Conservation (phyloP, 2,113 vertebrate species). For the Salvelinus alpinus region DNA sequence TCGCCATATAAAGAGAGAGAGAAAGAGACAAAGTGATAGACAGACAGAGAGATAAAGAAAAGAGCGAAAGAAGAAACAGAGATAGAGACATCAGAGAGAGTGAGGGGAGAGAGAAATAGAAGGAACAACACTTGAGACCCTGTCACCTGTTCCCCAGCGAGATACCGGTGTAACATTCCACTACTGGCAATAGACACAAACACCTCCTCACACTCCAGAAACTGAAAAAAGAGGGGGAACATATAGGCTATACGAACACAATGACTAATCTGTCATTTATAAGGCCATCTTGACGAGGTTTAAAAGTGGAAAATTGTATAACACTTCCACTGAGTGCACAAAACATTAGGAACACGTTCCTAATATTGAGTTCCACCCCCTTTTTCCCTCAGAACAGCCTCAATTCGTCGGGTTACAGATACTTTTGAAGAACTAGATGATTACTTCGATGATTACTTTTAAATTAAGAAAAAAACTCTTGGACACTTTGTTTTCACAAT, state of each 20-base stretch:
- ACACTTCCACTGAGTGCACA: slow-evolving; percentile 1
- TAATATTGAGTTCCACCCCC: too few relatives aligned
- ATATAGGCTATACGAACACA: slow-evolving; percentile 25
- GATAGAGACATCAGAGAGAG: not conserved
- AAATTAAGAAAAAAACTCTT: too few relatives aligned
- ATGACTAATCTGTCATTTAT: slow-evolving; percentile 41
- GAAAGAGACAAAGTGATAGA: too few relatives aligned
- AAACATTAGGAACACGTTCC: too few relatives aligned
- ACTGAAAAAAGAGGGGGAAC: slow-evolving; percentile 15
- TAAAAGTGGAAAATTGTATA: slow-evolving; percentile 44
- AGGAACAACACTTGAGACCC: slow-evolving; percentile 29
- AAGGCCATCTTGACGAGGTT: slow-evolving; percentile 30
- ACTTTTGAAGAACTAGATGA: too few relatives aligned
- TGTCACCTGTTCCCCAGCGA: slow-evolving; percentile 44
- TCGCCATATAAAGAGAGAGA: too few relatives aligned
- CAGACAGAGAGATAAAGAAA: too few relatives aligned
- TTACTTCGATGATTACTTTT: too few relatives aligned
- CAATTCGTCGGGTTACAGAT: too few relatives aligned
- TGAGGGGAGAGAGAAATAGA: not conserved
- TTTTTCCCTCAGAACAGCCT: too few relatives aligned
- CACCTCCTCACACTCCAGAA: slow-evolving; percentile 12
- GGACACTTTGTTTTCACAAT: too few relatives aligned
- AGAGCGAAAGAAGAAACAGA: too few relatives aligned
- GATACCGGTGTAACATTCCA: slow-evolving; percentile 64
- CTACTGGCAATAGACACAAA: slow-evolving; percentile 23